These are phyloP conservation scores for Parthenolecanium corni DNA, from an alignment of 2,888 invertebrate species.

Conservation along the genomic window DNA sequence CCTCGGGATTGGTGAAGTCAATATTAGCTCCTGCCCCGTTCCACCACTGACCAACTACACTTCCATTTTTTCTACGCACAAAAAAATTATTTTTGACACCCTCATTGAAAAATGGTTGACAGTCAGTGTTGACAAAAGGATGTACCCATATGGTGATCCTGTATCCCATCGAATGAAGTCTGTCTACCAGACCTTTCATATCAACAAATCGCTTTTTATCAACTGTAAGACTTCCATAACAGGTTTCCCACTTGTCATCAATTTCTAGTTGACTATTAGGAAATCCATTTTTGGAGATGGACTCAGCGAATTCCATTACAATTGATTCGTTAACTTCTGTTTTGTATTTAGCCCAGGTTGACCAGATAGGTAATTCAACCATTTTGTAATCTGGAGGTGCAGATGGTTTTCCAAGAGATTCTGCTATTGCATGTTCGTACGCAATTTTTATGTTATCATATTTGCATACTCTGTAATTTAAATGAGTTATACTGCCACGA, in stretches of 20 bases:
- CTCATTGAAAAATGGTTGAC: conserved; percentile 48
- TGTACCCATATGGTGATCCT: no score
- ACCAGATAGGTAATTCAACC: conserved; percentile 74
- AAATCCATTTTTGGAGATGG: conserved; percentile 51
- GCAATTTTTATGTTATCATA: conserved; percentile 49
- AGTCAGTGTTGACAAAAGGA: conserved; percentile 70
- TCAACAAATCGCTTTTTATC: conserved; percentile 57
- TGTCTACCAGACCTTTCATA: conserved; percentile 48
- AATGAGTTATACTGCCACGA: conserved; percentile 31
- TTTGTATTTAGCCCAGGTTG: conserved; percentile 71
- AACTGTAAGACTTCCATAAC: conserved; percentile 63
- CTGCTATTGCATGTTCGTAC: conserved; percentile 51
- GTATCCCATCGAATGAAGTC: conserved; percentile 49
- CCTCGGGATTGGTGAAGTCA: conserved; percentile 53
- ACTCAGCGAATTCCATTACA: conserved; percentile 53
- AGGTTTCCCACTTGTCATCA: conserved; percentile 77
- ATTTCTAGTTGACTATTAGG: conserved; percentile 66
- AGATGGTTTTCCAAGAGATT: conserved; percentile 51
- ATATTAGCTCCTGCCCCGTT: conserved; percentile 46
- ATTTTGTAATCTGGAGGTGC: no score
- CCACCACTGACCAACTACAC: conserved; percentile 42
- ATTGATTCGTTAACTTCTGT: conserved; percentile 51
- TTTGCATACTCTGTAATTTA: conserved; percentile 53
- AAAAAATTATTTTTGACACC: conserved; percentile 45
- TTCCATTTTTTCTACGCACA: conserved; percentile 39